Evolutionary conservation across 2,797 vertebrate species (phyloP), one percentile per base, ranked within the genome.

Genomic region (Tapirus indicus): DNA sequence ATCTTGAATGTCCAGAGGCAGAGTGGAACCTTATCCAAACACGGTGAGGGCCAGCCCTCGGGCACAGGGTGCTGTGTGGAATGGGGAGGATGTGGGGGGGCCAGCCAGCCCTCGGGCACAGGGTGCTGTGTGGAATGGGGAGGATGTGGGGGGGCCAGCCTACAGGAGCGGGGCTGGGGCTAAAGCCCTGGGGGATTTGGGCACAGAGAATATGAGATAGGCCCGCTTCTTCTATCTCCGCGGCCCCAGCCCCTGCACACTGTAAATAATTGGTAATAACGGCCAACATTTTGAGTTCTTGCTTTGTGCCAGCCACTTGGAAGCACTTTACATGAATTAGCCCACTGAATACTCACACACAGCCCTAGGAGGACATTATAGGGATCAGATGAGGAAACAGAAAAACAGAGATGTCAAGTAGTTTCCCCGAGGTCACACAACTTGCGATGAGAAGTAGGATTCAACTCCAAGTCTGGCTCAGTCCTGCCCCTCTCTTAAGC

Each of bases 11-110:
- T 98, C 10, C 0, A 9, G 0, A 0, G 21, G 0, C 6, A 95
- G 12, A 95, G 96, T 5, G 11, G 62, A 32, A 77, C 94, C 0
- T 0, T 98, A 56, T 85, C 97, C 84, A 98, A 7, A 85, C 0
- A 52, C 0, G 94, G 98, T 99, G 62, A 98, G 97, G 10, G 2
- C 80, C 6, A 13, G n/a, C 1, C 25, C 25, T 49, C 20, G 7
- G 17, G 38, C 17, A 66, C 27, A 49, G 41, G 38, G 8, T 23
- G 16, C 18, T 0, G 0, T 12, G 47, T 23, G 41, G 32, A 16
- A 8, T 16, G 35, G 64, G 29, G 18, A n/a, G 23, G 0, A 0
- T 29, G 14, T 13, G 68, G 6, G n/a, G 8, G 14, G 62, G 7
- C 38, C 20, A 27, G 47, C 25, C 7, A n/a, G n/a, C 1, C 25